Evolutionary conservation across 1,140 invertebrate species (phyloP), one percentile per base, ranked within the genome.

Genomic region (Leptinotarsa undecemlineata): DNA sequence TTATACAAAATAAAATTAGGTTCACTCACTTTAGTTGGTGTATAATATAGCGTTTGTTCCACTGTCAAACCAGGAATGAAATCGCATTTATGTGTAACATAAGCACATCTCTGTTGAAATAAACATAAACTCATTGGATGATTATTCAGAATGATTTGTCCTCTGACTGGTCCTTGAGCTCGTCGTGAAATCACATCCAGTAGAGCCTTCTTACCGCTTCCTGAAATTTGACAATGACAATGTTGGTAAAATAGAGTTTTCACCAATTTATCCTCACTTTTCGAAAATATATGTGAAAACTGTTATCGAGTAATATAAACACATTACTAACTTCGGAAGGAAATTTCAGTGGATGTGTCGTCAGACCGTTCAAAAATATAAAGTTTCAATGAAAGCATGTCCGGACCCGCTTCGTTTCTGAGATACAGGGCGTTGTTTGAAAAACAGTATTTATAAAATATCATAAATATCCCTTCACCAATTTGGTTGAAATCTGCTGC

Each of bases 151-250:
- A 95, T 88, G 19, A 97, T 93, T 82, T 96, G 93, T 0, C 96
- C 96, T 74, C 94, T 88, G 70, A 91, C 90, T 68, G 91, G 90
- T 3, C 92, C 93, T 78, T 89, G 87, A 1, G 88, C 89, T 61
- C 93, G 87, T n/a, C 95, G 89, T 6, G 94, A 93, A 42, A 97
- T 96, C 2, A 97, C 95, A 83, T 97, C 96, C 4, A 98, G 86
- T 2, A 98, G 87, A 1, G 96, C 95, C 71, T 94, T 88, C 84
- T 98, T 98, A 0, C 96, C 96, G 77, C 95, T 96, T 17, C 93
- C 93, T 93, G 77, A 11, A 83, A 80, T 72, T 62, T 73, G 47
- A 48, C 26, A 33, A 6, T 6, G 6, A 33, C 48, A 21, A 26
- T 33, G 1, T 33, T 5, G 5, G 6, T 33, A 8, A 33, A 6